Conservation (phyloP, 2,113 vertebrate genomes). For the Cebus imitator region DNA sequence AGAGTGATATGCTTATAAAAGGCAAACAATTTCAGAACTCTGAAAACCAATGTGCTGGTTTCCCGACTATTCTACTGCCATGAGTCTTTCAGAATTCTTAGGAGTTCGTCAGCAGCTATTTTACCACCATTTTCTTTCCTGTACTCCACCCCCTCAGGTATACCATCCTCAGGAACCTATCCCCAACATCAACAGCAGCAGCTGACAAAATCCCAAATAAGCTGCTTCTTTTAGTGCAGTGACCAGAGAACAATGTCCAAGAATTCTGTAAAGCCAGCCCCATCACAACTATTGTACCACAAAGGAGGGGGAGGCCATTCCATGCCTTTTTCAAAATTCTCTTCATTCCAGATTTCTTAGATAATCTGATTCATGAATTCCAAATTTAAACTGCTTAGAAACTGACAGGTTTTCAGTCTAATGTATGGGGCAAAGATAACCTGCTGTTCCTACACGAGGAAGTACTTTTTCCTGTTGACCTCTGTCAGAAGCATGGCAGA, state of each 20-base stretch:
- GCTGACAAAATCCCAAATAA: slow-evolving; percentile 39
- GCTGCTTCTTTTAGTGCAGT: not conserved
- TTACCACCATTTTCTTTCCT: slow-evolving; percentile 27
- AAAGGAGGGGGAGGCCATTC: not conserved
- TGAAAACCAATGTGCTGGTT: slow-evolving; percentile 25
- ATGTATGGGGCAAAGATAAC: not conserved
- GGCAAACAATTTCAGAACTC: slow-evolving; percentile 20
- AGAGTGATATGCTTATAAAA: slow-evolving; percentile 49
- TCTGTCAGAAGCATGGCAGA: not conserved
- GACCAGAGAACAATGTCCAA: not conserved
- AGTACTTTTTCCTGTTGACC: not conserved
- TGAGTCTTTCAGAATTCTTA: slow-evolving; percentile 4
- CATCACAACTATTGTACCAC: not conserved
- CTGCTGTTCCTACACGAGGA: not conserved
- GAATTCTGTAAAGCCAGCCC: not conserved
- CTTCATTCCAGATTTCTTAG: slow-evolving; percentile 21
- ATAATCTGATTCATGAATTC: slow-evolving; percentile 17
- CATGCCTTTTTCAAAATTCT: not conserved
- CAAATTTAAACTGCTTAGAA: slow-evolving; percentile 59
- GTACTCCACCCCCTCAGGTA: not conserved
- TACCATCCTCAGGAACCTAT: not conserved
- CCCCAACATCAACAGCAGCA: not conserved
- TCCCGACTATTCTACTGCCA: not conserved
- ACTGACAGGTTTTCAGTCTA: not conserved
- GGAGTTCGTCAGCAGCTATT: not conserved